Conservation (phyloP, 1,140 invertebrate species). For the Aphelenchoides fujianensis region DNA sequence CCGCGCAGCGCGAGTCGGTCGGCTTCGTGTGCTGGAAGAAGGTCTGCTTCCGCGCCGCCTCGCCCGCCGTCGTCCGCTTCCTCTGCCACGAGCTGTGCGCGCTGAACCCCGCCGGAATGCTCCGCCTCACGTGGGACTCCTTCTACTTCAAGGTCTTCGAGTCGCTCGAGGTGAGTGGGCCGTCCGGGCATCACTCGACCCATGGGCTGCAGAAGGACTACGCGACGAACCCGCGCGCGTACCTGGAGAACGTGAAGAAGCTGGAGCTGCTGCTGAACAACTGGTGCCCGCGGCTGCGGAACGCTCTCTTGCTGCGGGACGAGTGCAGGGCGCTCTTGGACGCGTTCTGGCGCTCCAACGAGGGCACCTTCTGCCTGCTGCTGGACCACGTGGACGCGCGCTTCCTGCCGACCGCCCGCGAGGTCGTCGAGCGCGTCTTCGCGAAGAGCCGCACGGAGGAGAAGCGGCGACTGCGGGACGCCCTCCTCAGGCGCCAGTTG, state of each 20-base stretch:
- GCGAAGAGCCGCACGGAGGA: too few species aligned
- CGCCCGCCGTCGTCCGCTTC: neutral
- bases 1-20: neutral
- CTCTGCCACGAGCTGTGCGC: neutral
- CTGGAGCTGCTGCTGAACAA: neutral
- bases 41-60: neutral
- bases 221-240: neutral
- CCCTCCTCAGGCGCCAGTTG: too few species aligned
- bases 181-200: neutral
- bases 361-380: neutral
- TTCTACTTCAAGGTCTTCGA: neutral
- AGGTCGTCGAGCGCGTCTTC: too few species aligned
- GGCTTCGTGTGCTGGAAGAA: neutral
- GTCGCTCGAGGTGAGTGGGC: neutral
- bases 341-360: neutral
- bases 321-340: neutral
- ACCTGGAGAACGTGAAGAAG: neutral
- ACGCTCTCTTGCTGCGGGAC: neutral
- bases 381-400: neutral
- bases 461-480: too few species aligned
- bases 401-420: too few species aligned
- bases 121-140: neutral
- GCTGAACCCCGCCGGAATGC: neutral
- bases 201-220: neutral
- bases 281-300: neutral